Evolutionary conservation across 92 coral and sea anemone genomes (phyloP).

Genomic region (Diadumene lineata): DNA sequence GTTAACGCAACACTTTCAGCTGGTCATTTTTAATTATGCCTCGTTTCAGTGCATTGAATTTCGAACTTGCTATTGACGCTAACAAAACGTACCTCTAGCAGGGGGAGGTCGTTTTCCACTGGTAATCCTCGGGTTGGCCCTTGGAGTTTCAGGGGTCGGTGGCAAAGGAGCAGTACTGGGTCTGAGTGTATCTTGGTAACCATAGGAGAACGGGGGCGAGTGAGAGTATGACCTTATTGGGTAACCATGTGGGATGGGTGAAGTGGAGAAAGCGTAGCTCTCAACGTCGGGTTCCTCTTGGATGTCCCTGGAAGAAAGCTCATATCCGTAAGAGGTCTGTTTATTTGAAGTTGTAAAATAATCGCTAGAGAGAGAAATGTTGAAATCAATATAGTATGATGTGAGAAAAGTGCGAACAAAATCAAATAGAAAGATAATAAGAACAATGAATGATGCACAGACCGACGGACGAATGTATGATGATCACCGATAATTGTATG

Average conservation of each 20-base stretch:
- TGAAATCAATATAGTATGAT: too few relatives aligned
- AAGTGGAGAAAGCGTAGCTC: background rate
- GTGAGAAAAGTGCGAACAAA: too few relatives aligned
- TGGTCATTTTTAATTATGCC: too few relatives aligned
- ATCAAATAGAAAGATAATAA: too few relatives aligned
- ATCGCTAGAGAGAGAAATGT: background rate
- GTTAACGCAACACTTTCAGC: too few relatives aligned
- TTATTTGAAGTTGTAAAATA: too few relatives aligned
- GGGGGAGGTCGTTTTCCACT: slow-evolving; percentile 84
- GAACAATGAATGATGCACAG: background rate
- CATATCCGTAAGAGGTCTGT: too few relatives aligned
- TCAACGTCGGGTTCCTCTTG: slow-evolving; percentile 12
- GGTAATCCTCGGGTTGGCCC: slow-evolving; percentile 95
- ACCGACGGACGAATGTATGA: background rate
- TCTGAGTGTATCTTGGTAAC: slow-evolving; percentile 41
- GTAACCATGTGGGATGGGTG: background rate
- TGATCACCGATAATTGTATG: background rate
- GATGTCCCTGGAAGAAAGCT: slow-evolving; percentile 9
- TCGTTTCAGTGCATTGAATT: too few relatives aligned
- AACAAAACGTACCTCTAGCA: slow-evolving; percentile 61
- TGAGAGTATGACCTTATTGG: slow-evolving; percentile 16
- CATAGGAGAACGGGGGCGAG: slow-evolving; percentile 12
- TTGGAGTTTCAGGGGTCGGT: slow-evolving; percentile 84
- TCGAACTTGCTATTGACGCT: too few relatives aligned
- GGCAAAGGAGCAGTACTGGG: slow-evolving; percentile 93